Conservation (phyloP, 2,888 invertebrate genomes). For the Parasteatoda lunata region DNA sequence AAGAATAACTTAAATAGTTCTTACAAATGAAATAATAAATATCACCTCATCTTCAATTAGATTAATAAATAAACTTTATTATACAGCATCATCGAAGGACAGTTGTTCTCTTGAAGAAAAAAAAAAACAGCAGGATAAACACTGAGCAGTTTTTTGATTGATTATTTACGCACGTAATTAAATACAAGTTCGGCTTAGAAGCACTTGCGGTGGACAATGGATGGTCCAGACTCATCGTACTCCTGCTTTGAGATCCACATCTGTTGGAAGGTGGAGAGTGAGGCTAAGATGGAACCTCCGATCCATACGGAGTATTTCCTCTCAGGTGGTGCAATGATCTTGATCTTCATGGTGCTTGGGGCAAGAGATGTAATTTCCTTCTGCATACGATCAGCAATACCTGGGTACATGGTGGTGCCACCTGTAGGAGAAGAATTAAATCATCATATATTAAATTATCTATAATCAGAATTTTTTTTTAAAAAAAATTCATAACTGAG, state of each 20-base stretch:
- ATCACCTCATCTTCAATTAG: no score
- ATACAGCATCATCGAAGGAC: no score
- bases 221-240: conserved; percentile 96
- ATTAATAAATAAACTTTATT: no score
- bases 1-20: no score
- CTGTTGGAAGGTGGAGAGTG: conserved; percentile 90
- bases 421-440: conserved; percentile 80
- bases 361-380: conserved; percentile 93
- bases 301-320: conserved; percentile 98
- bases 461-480: no score
- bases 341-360: conserved; percentile 80
- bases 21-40: no score
- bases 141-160: no score
- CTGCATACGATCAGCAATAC: conserved; percentile 97
- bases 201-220: conserved; percentile 97
- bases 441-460: no score
- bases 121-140: no score
- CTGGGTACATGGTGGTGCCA: conserved; percentile 96
- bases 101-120: no score
- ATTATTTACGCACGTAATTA: no score
- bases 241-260: conserved; percentile 98
- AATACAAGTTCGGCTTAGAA: conserved; percentile 79
- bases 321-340: conserved; percentile 91
- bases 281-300: conserved; percentile 96
- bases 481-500: no score